Base-by-base conservation (phyloP, 2,113 vertebrate species). In the Vulpes vulpes region DNA sequence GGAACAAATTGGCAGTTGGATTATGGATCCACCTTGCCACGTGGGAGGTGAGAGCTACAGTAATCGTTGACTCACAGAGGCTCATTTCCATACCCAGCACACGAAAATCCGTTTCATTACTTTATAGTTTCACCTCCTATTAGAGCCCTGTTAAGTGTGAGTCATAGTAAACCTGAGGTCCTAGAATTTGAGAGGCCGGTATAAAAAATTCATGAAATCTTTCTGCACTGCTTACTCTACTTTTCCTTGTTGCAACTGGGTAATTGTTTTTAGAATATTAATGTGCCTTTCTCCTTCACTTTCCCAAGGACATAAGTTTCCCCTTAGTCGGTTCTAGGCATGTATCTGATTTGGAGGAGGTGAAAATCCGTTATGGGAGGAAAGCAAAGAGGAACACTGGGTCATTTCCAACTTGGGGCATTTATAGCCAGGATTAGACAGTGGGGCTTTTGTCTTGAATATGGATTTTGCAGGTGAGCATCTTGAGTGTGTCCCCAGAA, bases 171-270 rank as follows among this genome's bases (percentile, higher is more conserved):
- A 92, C 35, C 32, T 5, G 19, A 96, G 80, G 67, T 82, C 83
- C 62, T 62, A 86, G 91, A 74, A 95, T 87, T 80, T 55, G 60
- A 97, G 80, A 80, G 79, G 38, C 49, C 4, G 9, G 53, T 38
- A 94, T 96, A 65, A 97, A 95, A 96, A 89, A 97, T 88, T 94
- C 83, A 97, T 96, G 67, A 95, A 80, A 76, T 92, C 74, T 95
- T 94, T 94, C 76, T 76, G 43, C 16, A 53, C 64, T 57, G 22
- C 80, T 92, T 95, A 83, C 35, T 87, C 82, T 69, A 7, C 32
- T 81, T 96, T 89, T 97, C 53, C 67, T 80, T 32, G 65, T 27
- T 87, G 69, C 90, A 92, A 92, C 65, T 1, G 4, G 87, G 49
- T 96, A 92, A 96, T 88, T 15, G 0, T 16, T 71, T 93, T 95